Conservation (phyloP, 2,113 vertebrate species). For the Poeciliopsis occidentalis region DNA sequence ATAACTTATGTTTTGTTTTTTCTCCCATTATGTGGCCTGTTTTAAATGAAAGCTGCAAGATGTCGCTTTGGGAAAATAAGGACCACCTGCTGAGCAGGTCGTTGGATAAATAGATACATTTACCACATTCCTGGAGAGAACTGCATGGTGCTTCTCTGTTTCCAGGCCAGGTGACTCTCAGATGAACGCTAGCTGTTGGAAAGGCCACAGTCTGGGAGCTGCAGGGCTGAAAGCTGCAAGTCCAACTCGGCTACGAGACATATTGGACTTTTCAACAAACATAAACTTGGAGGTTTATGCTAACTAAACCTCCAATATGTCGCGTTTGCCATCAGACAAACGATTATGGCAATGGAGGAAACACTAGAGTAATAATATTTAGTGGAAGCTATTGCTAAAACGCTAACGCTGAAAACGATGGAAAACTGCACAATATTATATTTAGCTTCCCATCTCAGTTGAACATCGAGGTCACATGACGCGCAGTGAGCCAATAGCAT, state of each 20-base stretch:
- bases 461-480: no score
- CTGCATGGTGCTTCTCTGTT: neutral
- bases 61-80: neutral
- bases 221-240: neutral
- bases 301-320: no score
- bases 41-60: slow-evolving; percentile 21
- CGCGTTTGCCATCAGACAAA: no score
- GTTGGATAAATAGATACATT: neutral
- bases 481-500: no score
- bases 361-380: no score
- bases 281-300: no score
- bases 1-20: slow-evolving; percentile 11
- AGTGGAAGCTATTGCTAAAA: no score
- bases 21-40: neutral
- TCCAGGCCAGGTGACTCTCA: neutral
- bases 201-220: neutral
- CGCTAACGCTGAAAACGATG: no score
- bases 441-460: no score
- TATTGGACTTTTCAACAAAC: neutral
- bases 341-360: no score
- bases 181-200: neutral
- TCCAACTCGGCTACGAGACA: neutral
- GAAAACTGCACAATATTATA: no score
- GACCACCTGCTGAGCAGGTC: neutral
- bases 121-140: neutral